Base-by-base conservation (phyloP, 2,888 invertebrate species). In the Lithophane socia region DNA sequence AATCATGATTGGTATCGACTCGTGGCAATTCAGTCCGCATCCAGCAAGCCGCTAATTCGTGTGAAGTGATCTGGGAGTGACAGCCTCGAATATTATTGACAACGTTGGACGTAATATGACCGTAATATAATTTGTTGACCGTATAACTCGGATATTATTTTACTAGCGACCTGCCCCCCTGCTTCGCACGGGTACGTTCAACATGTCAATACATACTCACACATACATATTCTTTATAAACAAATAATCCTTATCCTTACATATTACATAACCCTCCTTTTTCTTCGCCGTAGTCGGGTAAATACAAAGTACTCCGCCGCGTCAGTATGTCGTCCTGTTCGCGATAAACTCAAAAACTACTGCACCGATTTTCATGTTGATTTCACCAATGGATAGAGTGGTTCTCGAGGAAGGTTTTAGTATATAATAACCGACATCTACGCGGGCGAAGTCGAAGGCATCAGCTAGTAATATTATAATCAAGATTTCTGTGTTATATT, bases 11-110 rank as follows among this genome's bases (percentile, higher is more conserved):
- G 64, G 78, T 64, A 24, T 83, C 10, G n/a, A 44, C 44, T 78
- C n/a, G 52, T 64, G 47, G 60, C 29, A 64, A 78, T 83, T 64
- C 18, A 29, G 52, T 29, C 0, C 18, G 58, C 18, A 18, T 13
- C 29, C 58, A 21, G 52, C 9, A 42, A 78, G 72, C 63, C 67
- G 60, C 63, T 72, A 54, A 81, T 79, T 63, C 47, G 58, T 29
- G 42, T 72, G 67, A 79, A 81, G 84, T 83, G 66, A 37, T 29
- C 72, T 72, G 79, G 21, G 47, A 79, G 84, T 83, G 80, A 81
- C 80, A 72, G 79, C 60, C 24, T 29, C 29, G 52, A 78, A 54
- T 79, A 58, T 42, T 54, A 72, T 72, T 72, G 79, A 83, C 72
- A 64, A 54, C 47, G 49, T n/a, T 18, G 1, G n/a, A 47, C 56